Evolutionary conservation across 2,113 vertebrate species (phyloP).

Genomic region (Indicator indicator): DNA sequence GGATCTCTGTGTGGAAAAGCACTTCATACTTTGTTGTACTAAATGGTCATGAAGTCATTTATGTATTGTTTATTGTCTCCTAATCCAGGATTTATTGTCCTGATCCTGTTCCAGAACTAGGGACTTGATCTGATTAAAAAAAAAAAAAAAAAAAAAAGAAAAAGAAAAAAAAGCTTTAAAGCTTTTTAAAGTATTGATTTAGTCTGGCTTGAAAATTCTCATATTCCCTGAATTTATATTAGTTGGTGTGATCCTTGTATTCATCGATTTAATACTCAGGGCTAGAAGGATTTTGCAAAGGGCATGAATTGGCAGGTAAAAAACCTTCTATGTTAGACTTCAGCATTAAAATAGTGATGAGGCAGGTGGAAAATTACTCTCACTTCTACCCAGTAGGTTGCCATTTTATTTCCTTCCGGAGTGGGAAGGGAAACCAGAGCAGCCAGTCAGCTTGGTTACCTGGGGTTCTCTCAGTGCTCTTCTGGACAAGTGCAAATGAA

Average conservation of each 20-base stretch:
- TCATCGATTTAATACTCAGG: neutral
- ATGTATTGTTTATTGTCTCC: neutral
- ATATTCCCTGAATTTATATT: neutral
- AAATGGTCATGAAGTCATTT: neutral
- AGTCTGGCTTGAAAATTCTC: neutral
- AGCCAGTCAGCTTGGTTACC: neutral
- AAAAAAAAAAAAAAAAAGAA: neutral
- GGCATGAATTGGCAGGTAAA: rapidly evolving
- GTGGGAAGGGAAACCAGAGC: neutral
- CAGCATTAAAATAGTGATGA: neutral
- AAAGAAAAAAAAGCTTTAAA: neutral
- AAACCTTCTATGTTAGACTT: neutral
- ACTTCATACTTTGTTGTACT: neutral
- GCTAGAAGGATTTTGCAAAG: neutral
- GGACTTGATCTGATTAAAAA: neutral
- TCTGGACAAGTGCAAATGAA: neutral
- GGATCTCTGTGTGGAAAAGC: neutral
- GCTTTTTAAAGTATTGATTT: conserved; percentile 33
- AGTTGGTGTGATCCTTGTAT: neutral
- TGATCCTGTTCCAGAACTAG: neutral
- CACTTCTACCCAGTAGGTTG: neutral
- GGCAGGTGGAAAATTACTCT: neutral
- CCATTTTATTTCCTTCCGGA: neutral
- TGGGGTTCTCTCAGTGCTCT: neutral
- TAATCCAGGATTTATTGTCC: conserved; percentile 27